Evolutionary conservation across 1,140 invertebrate species (phyloP).

Genomic region (Drosophila rhopaloa): DNA sequence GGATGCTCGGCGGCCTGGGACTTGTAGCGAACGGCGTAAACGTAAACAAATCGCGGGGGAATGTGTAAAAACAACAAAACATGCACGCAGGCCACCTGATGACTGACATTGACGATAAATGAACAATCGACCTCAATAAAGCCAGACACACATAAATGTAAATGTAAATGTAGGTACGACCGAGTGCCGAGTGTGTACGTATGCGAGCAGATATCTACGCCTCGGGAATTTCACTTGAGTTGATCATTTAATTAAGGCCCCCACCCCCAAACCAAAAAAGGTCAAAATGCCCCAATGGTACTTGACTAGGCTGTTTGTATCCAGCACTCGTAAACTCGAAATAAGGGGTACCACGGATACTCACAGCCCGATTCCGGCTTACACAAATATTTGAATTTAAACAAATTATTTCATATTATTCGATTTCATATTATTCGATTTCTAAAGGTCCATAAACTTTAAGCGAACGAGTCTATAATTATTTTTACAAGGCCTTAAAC

Average conservation of each 20-base stretch:
- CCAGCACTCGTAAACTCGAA: not conserved
- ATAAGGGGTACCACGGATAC: conserved; percentile 1
- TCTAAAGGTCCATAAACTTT: no score
- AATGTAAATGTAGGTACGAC: conserved; percentile 19
- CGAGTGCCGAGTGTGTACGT: conserved; percentile 21
- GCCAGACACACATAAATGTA: conserved; percentile 24
- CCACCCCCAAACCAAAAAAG: not conserved
- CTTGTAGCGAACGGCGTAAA: conserved; percentile 43
- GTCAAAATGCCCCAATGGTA: conserved; percentile 9
- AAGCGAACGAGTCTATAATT: no score
- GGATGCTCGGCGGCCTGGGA: not conserved
- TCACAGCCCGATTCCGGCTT: not conserved
- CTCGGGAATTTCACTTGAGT: conserved; percentile 32
- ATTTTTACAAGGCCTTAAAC: no score
- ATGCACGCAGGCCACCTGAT: conserved; percentile 68
- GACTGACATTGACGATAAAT: conserved; percentile 80
- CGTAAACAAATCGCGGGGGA: conserved; percentile 56
- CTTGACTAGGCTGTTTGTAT: conserved; percentile 2
- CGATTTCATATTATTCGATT: no score
- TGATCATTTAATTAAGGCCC: conserved; percentile 26
- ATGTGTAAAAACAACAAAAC: conserved; percentile 76
- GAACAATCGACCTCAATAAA: conserved; percentile 79
- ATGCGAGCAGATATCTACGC: conserved; percentile 37
- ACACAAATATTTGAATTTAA: no score
- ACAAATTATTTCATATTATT: no score